These are phyloP conservation scores for Bradypus variegatus DNA, from an alignment of 2,797 vertebrate genomes.

Conservation along the genomic window DNA sequence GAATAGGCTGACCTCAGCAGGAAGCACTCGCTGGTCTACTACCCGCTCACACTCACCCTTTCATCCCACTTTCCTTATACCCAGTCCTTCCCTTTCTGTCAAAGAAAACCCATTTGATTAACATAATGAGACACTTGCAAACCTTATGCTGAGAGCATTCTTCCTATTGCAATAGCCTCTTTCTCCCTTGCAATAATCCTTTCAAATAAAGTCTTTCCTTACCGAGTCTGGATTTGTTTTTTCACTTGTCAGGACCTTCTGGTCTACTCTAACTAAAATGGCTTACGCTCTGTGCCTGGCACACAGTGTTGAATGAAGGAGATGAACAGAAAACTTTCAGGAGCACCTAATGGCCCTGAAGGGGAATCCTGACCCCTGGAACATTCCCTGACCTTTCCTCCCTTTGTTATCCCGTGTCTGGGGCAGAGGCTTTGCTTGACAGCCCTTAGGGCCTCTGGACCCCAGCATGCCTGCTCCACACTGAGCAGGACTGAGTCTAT, in stretches of 20 bases:
- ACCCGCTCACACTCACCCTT: no score
- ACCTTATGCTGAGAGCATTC: no score
- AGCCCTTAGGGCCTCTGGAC: background rate
- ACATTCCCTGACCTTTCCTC: background rate
- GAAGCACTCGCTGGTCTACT: no score
- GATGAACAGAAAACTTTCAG: background rate
- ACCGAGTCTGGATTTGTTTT: no score
- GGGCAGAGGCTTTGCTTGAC: background rate
- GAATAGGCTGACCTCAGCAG: no score
- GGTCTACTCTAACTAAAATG: background rate
- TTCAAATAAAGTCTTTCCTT: no score
- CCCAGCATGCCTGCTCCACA: accelerated
- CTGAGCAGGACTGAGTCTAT: background rate
- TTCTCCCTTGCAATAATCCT: no score
- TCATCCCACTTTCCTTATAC: no score
- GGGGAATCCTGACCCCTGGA: background rate
- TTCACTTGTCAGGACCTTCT: background rate
- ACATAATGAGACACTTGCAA: no score
- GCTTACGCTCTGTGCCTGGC: background rate
- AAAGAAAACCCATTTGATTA: no score
- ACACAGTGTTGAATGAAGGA: background rate
- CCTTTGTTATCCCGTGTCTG: background rate
- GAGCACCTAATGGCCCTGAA: background rate
- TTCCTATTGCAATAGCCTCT: no score
- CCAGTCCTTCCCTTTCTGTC: no score